Conservation (phyloP, 2,797 vertebrate genomes). For the Chaunax sp. region DNA sequence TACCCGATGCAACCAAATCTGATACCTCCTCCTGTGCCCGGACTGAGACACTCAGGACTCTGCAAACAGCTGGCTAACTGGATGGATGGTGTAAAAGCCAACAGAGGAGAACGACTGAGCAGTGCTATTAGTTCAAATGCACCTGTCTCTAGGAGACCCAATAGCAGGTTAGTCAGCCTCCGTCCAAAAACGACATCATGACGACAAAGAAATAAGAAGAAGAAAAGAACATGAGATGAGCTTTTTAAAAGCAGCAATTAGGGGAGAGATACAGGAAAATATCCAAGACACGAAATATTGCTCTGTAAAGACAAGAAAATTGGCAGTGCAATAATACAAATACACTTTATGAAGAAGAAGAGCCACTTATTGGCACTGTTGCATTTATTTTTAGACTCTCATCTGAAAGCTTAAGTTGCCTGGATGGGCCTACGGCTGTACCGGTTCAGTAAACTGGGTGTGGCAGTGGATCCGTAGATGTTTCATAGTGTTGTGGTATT, state of each 20-base stretch:
- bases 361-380: no score
- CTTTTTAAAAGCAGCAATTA: conserved; percentile 11
- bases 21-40: not conserved
- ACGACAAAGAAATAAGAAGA: conserved; percentile 25
- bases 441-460: no score
- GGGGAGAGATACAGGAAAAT: not conserved
- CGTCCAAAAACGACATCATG: conserved; percentile 46
- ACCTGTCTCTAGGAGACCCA: conserved; percentile 34
- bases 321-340: no score
- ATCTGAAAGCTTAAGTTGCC: no score
- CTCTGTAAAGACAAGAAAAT: no score
- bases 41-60: not conserved
- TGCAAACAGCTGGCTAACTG: conserved; percentile 32
- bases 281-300: not conserved
- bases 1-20: not conserved
- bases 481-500: no score
- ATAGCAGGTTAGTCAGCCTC: conserved; percentile 42
- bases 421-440: no score
- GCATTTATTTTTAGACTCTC: no score
- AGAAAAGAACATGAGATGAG: not conserved
- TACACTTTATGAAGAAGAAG: no score
- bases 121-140: conserved; percentile 21
- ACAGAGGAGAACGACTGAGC: conserved; percentile 18
- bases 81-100: conserved; percentile 10
- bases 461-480: no score